phyloP scores from a whole-genome alignment of 30 jellyfish, hydroid and myxozoan species.

The Mastigias papua region DNA sequence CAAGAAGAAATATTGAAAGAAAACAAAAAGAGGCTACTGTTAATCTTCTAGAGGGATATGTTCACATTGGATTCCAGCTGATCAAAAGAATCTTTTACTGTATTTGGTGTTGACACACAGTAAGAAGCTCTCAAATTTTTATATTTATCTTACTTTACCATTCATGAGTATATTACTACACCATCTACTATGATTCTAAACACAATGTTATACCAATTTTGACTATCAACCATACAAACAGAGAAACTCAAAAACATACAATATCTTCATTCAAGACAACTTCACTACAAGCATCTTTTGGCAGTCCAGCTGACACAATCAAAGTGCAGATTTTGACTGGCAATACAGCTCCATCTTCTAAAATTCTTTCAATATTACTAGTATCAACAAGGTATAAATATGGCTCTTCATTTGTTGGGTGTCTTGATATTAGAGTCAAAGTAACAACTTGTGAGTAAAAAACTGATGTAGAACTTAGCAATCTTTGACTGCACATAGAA shows the following conservation, averaged over 20 bases:
- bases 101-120: too few species aligned
- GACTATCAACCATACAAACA: too few species aligned
- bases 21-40: neutral
- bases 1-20: neutral
- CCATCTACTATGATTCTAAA: too few species aligned
- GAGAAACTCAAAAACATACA: conserved; percentile 43
- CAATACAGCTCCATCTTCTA: neutral
- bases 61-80: too few species aligned
- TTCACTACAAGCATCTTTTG: conserved; percentile 4
- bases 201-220: too few species aligned
- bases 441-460: neutral
- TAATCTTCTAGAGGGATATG: neutral
- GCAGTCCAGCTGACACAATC: conserved; percentile 3
- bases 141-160: too few species aligned
- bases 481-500: neutral
- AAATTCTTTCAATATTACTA: neutral
- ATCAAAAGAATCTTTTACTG: too few species aligned
- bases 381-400: neutral
- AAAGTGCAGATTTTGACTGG: neutral
- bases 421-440: neutral
- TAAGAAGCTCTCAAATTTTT: too few species aligned
- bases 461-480: neutral
- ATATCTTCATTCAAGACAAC: conserved; percentile 34
- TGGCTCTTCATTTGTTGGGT: conserved; percentile 20
- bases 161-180: too few species aligned